Evolutionary conservation across 2,113 vertebrate species (phyloP).

Genomic region (Pagrus major): DNA sequence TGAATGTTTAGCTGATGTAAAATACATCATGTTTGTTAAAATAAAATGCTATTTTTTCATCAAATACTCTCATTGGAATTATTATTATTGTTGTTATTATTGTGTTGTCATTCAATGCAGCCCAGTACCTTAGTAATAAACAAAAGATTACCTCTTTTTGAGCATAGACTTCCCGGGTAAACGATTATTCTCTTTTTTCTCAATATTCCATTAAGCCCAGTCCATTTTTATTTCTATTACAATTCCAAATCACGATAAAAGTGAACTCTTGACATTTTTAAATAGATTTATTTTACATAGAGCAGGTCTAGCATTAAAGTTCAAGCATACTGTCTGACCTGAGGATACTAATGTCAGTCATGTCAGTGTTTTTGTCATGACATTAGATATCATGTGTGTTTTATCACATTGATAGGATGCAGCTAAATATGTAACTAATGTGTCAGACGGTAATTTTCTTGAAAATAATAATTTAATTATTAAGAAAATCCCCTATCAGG

Average conservation of each 20-base stretch:
- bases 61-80: background rate
- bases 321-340: too few relatives aligned
- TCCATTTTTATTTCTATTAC: background rate
- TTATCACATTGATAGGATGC: background rate
- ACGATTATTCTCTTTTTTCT: background rate
- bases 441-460: background rate
- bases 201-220: too few relatives aligned
- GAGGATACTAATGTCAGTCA: background rate
- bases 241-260: too few relatives aligned
- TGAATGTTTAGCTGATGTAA: constrained; percentile 57
- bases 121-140: too few relatives aligned
- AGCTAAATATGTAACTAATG: background rate
- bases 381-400: background rate
- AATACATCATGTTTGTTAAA: constrained; percentile 60
- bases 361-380: background rate
- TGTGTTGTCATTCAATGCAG: too few relatives aligned
- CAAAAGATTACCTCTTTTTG: too few relatives aligned
- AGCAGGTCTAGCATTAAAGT: too few relatives aligned
- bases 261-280: too few relatives aligned
- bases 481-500: too few relatives aligned
- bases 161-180: background rate
- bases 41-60: constrained; percentile 77
- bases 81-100: background rate
- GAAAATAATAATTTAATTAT: too few relatives aligned
- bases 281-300: too few relatives aligned